Evolutionary conservation across 2,888 invertebrate species (phyloP), one percentile per base, ranked within the genome.

Genomic region (Platycheirus albimanus): DNA sequence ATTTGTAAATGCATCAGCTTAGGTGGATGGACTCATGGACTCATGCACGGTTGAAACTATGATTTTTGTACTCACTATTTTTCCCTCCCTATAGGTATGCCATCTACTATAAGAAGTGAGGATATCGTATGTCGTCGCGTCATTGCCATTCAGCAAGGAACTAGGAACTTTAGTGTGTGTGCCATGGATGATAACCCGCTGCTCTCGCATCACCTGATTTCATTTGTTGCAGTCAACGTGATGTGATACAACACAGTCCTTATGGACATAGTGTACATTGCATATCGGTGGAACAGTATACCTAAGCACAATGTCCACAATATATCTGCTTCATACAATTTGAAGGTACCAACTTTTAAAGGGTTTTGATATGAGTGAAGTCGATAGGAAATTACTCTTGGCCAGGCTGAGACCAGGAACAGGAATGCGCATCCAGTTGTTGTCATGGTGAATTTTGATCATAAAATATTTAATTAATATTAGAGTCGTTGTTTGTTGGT

Each of bases 361-460:
- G 38, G 24, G 38, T 41, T 56, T 38, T 38, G 36, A 30, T 54
- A 47, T 24, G 20, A 38, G 24, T 38, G 38, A 56, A 38, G 20
- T 24, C 20, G 38, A 56, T 56, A 56, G 19, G 20, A 56, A 38
- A 56, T 38, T 38, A n/a, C n/a, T n/a, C n/a, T n/a, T n/a, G n/a
- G n/a, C n/a, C n/a, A n/a, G n/a, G n/a, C n/a, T n/a, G n/a, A n/a
- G 19, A 15, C n/a, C 36, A 24, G 3, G 13, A n/a, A 19, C 51
- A 17, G 5, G 11, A 1, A 11, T 54, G n/a, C 17, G n/a, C n/a
- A 43, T 20, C n/a, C 17, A 28, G 17, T 56, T 19, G 54, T 74
- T 38, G 64, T 30, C 64, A 54, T 72, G 64, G 72, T 33, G 45
- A 54, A 28, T 47, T 72, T 54, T 47, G 45, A 72, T 63, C 19